A percentile compares a stretch with the other conserved stretches of the same genome.
Conservation (phyloP, 2,888 invertebrate genomes). For the Andrena fulva region DNA sequence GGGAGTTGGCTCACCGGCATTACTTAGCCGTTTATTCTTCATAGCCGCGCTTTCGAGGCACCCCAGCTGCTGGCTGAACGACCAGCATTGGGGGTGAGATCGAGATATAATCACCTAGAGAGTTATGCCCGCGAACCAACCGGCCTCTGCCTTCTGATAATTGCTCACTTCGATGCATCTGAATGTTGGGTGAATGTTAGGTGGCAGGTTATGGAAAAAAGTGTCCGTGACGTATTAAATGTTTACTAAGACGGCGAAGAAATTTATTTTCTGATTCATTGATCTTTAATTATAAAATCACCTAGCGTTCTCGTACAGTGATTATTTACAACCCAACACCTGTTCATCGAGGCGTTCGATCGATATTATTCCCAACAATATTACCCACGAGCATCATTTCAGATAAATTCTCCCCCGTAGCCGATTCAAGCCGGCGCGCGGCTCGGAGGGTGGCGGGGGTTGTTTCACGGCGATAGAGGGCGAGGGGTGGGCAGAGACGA, state of each 20-base stretch:
- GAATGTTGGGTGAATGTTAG: no score
- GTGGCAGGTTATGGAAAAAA: no score
- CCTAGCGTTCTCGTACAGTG: no score
- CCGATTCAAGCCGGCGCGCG: constrained; percentile 70
- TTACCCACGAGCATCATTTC: constrained; percentile 16
- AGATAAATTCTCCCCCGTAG: constrained; percentile 41
- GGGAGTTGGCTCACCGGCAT: constrained; percentile 53
- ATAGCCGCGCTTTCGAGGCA: constrained; percentile 62
- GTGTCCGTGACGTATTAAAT: no score
- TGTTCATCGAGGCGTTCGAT: neutral
- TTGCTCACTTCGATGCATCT: no score
- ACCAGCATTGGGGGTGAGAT: constrained; percentile 71
- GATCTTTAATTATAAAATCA: neutral
- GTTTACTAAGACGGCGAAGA: no score
- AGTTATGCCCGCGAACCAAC: constrained; percentile 70
- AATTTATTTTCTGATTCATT: neutral
- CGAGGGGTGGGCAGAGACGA: constrained; percentile 73
- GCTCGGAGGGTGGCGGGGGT: constrained; percentile 68
- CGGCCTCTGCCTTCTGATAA: no score
- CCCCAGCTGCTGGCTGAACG: constrained; percentile 45
- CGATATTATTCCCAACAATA: neutral
- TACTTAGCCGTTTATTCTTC: constrained; percentile 75
- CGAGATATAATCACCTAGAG: constrained; percentile 82
- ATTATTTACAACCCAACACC: no score
- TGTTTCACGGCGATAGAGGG: constrained; percentile 64